Conservation (phyloP, 2,113 vertebrate species). For the Microtus pennsylvanicus region DNA sequence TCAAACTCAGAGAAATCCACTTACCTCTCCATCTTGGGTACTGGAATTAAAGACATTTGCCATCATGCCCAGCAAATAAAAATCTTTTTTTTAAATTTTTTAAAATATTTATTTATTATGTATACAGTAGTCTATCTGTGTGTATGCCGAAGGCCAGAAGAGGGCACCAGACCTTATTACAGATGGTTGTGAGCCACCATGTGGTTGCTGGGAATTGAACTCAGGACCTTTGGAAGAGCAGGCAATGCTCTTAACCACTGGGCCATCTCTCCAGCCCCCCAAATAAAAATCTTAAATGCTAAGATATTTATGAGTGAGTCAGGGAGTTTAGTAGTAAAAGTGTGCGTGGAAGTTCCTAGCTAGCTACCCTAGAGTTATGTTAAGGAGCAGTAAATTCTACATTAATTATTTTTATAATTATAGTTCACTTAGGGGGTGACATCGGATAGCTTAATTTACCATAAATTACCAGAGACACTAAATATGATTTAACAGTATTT, state of each 20-base stretch:
- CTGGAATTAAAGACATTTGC: neutral
- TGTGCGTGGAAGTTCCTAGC: slow-evolving; percentile 1
- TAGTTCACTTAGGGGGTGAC: slow-evolving; percentile 38
- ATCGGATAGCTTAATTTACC: slow-evolving; percentile 28
- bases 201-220: too few species aligned
- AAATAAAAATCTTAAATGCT: slow-evolving; percentile 42
- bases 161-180: too few species aligned
- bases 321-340: slow-evolving; percentile 13
- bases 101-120: too few species aligned
- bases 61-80: neutral
- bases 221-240: too few species aligned
- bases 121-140: too few species aligned
- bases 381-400: neutral
- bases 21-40: neutral
- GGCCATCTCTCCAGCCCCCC: too few species aligned
- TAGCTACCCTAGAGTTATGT: neutral
- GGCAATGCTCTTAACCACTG: too few species aligned
- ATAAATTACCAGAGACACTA: neutral
- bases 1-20: neutral
- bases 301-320: slow-evolving; percentile 31
- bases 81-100: too few species aligned
- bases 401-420: slow-evolving; percentile 26
- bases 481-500: slow-evolving; percentile 17
- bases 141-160: too few species aligned
- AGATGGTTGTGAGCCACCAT: too few species aligned